Evolutionary conservation across 2,888 invertebrate species (phyloP).

Genomic region (Rotaria sp.): DNA sequence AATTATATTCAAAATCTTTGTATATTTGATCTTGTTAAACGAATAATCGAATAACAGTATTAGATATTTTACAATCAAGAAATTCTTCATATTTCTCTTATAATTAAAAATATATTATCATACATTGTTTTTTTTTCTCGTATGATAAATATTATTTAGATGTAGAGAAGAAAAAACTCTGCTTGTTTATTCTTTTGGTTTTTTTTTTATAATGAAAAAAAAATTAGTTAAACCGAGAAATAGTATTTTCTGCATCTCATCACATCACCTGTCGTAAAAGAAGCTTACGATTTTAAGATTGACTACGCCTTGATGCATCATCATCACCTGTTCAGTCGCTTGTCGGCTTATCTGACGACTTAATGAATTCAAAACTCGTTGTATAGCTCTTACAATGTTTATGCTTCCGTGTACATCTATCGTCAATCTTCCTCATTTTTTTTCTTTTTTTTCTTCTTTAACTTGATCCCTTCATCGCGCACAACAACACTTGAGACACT

Average conservation of each 20-base stretch:
- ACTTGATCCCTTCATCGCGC: background rate
- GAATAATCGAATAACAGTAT: background rate
- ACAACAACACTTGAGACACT: constrained; percentile 14
- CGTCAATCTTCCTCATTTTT: background rate
- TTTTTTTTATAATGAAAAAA: too few relatives aligned
- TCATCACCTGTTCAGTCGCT: background rate
- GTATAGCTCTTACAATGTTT: background rate
- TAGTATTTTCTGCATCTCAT: constrained; percentile 15
- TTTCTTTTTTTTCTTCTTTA: background rate
- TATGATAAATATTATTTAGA: too few relatives aligned
- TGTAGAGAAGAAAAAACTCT: too few relatives aligned
- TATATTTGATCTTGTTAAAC: background rate
- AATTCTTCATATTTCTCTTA: background rate
- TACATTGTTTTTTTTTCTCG: too few relatives aligned
- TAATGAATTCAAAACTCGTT: background rate
- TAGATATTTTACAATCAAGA: background rate
- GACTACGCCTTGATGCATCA: background rate
- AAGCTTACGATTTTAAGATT: constrained; percentile 14
- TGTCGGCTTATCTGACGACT: background rate
- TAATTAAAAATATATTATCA: background rate
- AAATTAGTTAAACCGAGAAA: background rate
- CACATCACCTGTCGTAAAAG: constrained; percentile 7
- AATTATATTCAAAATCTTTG: background rate
- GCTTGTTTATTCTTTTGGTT: too few relatives aligned
- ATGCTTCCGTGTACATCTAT: background rate